Percentiles rank a stretch among this genome's conserved stretches.
Evolutionary conservation across 2,113 vertebrate species (phyloP).

Genomic region (Hucho hucho): DNA sequence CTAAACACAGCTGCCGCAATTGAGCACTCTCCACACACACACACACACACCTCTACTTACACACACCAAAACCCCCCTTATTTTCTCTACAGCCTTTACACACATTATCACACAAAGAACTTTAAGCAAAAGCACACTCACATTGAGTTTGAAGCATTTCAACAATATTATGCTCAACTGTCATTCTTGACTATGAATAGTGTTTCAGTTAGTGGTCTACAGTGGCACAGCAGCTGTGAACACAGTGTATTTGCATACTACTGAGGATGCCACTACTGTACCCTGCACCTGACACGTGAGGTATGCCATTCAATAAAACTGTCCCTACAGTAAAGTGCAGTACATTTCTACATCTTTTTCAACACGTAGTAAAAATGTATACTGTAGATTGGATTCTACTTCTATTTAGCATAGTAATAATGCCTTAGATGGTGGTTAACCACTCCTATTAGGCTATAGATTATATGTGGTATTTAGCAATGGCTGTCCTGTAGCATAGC

Average conservation of each 20-base stretch:
- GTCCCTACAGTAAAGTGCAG: too few species aligned
- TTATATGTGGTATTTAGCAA: too few species aligned
- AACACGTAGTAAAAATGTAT: too few species aligned
- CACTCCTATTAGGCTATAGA: slow-evolving; percentile 9
- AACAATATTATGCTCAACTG: neutral
- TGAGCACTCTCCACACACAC: slow-evolving; percentile 10
- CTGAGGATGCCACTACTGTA: neutral
- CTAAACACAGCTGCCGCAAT: neutral
- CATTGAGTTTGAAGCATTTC: neutral
- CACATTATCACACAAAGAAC: neutral
- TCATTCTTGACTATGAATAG: neutral
- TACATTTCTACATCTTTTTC: too few species aligned
- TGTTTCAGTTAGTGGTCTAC: neutral
- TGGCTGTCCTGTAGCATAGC: too few species aligned
- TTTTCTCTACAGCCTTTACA: too few species aligned
- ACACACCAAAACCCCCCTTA: neutral
- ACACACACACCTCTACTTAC: slow-evolving; percentile 1
- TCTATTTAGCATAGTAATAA: slow-evolving; percentile 40
- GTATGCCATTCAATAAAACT: neutral
- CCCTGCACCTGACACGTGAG: neutral
- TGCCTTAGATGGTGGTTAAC: neutral
- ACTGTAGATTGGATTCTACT: slow-evolving; percentile 10
- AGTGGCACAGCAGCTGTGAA: slow-evolving; percentile 1
- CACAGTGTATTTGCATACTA: slow-evolving; percentile 1
- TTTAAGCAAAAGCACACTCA: neutral